phyloP scores from a whole-genome alignment of 2,888 invertebrate genomes.

The Mechanitis messenoides region DNA sequence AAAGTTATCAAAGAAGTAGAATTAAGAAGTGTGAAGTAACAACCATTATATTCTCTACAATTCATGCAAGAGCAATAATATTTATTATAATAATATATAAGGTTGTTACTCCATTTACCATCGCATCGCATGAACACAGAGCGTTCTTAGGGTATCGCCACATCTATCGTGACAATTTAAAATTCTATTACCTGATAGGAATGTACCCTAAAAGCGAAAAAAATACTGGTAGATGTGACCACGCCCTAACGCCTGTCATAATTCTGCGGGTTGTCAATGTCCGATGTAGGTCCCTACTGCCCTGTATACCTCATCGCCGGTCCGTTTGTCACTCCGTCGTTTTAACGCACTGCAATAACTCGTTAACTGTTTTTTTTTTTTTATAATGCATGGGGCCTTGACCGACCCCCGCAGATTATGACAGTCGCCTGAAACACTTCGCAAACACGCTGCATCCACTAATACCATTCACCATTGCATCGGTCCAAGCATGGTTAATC shows the following conservation, averaged over 20 bases:
- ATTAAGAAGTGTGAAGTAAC: too few species aligned
- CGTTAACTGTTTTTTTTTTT: constrained; percentile 17
- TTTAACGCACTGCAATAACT: constrained; percentile 36
- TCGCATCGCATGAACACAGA: constrained; percentile 6
- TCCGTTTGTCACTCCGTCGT: constrained; percentile 33
- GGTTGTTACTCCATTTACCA: not conserved
- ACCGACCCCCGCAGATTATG: constrained; percentile 61
- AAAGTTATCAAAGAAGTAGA: too few species aligned
- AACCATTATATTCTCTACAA: not conserved
- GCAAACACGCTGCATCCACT: constrained; percentile 1
- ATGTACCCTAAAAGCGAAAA: too few species aligned
- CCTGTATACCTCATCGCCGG: constrained; percentile 31
- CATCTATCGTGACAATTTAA: constrained; percentile 17
- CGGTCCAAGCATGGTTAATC: too few species aligned
- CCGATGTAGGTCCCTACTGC: constrained; percentile 37
- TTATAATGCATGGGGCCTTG: constrained; percentile 28
- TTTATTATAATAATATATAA: not conserved
- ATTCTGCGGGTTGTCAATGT: constrained; percentile 53
- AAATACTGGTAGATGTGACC: constrained; percentile 18
- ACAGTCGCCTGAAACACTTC: constrained; percentile 43
- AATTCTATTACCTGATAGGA: too few species aligned
- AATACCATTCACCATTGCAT: not conserved
- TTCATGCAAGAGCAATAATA: not conserved
- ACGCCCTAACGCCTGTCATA: constrained; percentile 56
- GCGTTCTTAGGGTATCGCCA: constrained; percentile 19